Percentiles rank a stretch among this genome's conserved stretches.
Conservation (phyloP, 2,888 invertebrate species). For the Sceliomorpha sp. region DNA sequence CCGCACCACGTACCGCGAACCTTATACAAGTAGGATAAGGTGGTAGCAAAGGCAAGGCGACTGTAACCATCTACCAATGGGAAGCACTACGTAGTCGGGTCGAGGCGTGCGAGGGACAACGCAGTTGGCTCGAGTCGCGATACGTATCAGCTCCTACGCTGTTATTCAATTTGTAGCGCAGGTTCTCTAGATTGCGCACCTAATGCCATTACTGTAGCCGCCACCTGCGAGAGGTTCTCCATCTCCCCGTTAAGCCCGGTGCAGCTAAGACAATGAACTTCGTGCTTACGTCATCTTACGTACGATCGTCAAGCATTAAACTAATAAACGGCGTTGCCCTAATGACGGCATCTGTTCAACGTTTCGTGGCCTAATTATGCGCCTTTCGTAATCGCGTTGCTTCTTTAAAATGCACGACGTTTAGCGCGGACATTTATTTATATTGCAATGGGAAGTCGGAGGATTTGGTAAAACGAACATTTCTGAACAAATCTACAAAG, state of each 20-base stretch:
- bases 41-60: slow-evolving; percentile 40
- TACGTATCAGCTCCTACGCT: slow-evolving; percentile 68
- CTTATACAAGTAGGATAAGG: slow-evolving; percentile 44
- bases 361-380: too few species aligned
- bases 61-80: slow-evolving; percentile 36
- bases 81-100: slow-evolving; percentile 31
- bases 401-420: too few species aligned
- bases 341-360: too few species aligned
- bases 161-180: slow-evolving; percentile 74
- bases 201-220: slow-evolving; percentile 69
- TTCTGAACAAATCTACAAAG: too few species aligned
- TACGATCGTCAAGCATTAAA: slow-evolving; percentile 6
- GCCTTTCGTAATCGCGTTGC: too few species aligned
- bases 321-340: too few species aligned
- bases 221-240: slow-evolving; percentile 33
- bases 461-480: too few species aligned
- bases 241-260: slow-evolving; percentile 38
- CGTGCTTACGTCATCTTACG: slow-evolving; percentile 27
- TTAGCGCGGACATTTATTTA: too few species aligned
- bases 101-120: slow-evolving; percentile 43
- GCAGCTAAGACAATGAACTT: slow-evolving; percentile 37
- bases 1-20: slow-evolving; percentile 57
- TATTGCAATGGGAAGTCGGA: too few species aligned
- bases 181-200: slow-evolving; percentile 75
- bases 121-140: slow-evolving; percentile 63